Percentiles rank a stretch among this genome's conserved stretches.
Conservation (phyloP, 1,140 invertebrate genomes). For the Harpegnathos saltator region DNA sequence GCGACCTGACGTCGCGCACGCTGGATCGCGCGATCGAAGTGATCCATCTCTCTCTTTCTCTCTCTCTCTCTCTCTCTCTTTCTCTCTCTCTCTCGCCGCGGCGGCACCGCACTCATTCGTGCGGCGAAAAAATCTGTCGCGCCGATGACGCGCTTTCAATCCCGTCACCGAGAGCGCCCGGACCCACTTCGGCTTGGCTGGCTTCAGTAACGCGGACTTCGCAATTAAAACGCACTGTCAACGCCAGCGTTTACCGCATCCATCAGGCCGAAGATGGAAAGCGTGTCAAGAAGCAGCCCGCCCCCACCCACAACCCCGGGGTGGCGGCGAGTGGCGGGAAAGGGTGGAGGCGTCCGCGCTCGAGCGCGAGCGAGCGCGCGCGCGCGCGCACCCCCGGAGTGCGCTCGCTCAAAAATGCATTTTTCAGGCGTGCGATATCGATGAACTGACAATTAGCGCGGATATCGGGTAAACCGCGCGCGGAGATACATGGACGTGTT, state of each 20-base stretch:
- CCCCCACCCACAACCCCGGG: background rate
- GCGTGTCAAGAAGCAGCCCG: slow-evolving; percentile 52
- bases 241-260: slow-evolving; percentile 61
- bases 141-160: slow-evolving; percentile 60
- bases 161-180: slow-evolving; percentile 47
- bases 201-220: slow-evolving; percentile 58
- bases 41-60: no score
- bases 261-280: slow-evolving; percentile 62
- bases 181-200: slow-evolving; percentile 45
- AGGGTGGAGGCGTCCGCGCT: slow-evolving; percentile 54
- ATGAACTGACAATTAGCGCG: slow-evolving; percentile 59
- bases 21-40: slow-evolving; percentile 28
- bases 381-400: background rate
- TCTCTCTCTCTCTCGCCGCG: no score
- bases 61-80: no score
- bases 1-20: slow-evolving; percentile 36
- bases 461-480: slow-evolving; percentile 44
- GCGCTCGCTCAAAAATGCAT: slow-evolving; percentile 56
- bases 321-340: slow-evolving; percentile 29
- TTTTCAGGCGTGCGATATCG: slow-evolving; percentile 59
- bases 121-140: slow-evolving; percentile 43
- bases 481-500: background rate
- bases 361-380: no score
- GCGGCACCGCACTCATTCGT: slow-evolving; percentile 2
- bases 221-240: slow-evolving; percentile 61